phyloP scores from a whole-genome alignment of 1,140 invertebrate species.

The Rhyacophila brunnea region DNA sequence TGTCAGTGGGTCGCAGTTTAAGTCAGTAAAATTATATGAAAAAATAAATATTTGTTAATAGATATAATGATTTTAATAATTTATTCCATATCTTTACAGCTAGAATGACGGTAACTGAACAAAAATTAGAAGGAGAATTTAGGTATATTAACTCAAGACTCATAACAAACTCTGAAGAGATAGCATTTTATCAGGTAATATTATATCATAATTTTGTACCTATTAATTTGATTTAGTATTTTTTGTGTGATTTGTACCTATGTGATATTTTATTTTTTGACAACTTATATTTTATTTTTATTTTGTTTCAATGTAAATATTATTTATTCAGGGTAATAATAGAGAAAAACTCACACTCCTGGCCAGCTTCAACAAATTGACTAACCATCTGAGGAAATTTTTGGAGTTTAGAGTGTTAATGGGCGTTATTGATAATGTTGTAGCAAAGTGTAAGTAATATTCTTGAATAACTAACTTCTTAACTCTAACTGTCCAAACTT shows the following conservation, averaged over 20 bases:
- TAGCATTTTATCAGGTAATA: constrained; percentile 84
- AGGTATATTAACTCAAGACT: constrained; percentile 94
- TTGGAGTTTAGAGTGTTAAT: constrained; percentile 90
- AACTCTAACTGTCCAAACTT: too few relatives aligned
- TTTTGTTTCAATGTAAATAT: constrained; percentile 24
- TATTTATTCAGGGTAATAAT: constrained; percentile 70
- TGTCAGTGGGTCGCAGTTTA: too few relatives aligned
- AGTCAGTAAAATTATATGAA: too few relatives aligned
- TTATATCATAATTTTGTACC: constrained; percentile 4
- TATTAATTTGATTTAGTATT: background rate
- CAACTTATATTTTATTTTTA: background rate
- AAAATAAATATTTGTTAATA: too few relatives aligned
- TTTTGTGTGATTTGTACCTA: background rate
- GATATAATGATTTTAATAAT: too few relatives aligned
- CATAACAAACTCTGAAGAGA: constrained; percentile 97
- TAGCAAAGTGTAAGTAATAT: constrained; percentile 86
- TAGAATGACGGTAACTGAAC: constrained; percentile 87
- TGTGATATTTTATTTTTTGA: background rate
- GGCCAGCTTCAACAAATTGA: constrained; percentile 86
- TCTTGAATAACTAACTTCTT: background rate
- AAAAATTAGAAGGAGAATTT: constrained; percentile 96
- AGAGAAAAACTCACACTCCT: constrained; percentile 87
- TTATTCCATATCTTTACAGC: constrained; percentile 42
- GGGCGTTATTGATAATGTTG: constrained; percentile 93
- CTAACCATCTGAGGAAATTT: constrained; percentile 85